A percentile compares a stretch with the other conserved stretches of the same genome.
Conservation (phyloP, 2,888 invertebrate species). For the Lasioglossum villosulum region DNA sequence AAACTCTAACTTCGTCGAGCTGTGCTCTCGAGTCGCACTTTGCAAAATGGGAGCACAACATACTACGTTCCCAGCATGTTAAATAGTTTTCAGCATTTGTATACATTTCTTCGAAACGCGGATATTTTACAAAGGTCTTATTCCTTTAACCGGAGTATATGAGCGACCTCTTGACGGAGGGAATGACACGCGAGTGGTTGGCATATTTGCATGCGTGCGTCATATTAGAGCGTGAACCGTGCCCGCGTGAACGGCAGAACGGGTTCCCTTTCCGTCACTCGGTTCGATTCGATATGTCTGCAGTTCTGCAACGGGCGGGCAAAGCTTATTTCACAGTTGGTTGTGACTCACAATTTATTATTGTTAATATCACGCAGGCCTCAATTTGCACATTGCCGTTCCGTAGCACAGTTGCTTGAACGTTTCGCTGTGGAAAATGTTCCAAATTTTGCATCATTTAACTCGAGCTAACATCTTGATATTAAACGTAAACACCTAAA, state of each 20-base stretch:
- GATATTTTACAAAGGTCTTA: neutral
- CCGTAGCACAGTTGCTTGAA: neutral
- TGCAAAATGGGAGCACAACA: neutral
- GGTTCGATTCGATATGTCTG: neutral
- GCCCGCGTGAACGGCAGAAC: constrained; percentile 51
- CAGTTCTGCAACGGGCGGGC: neutral
- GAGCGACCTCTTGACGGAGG: constrained; percentile 2
- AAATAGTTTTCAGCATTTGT: neutral
- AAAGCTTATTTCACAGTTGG: neutral
- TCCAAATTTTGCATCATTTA: neutral
- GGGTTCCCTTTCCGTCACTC: constrained; percentile 46
- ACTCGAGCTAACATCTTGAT: neutral
- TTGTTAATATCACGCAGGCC: neutral
- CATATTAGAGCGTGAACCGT: constrained; percentile 21
- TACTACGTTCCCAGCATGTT: neutral
- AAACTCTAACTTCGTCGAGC: neutral
- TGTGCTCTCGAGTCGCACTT: neutral
- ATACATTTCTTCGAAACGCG: neutral
- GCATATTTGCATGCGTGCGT: constrained; percentile 38
- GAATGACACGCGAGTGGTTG: constrained; percentile 20
- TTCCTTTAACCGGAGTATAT: neutral
- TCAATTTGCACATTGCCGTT: neutral
- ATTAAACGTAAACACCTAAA: neutral
- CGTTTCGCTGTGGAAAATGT: neutral
- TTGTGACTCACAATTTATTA: neutral